phyloP scores from a whole-genome alignment of 1,140 invertebrate genomes.

The Rhyacophila brunnea region DNA sequence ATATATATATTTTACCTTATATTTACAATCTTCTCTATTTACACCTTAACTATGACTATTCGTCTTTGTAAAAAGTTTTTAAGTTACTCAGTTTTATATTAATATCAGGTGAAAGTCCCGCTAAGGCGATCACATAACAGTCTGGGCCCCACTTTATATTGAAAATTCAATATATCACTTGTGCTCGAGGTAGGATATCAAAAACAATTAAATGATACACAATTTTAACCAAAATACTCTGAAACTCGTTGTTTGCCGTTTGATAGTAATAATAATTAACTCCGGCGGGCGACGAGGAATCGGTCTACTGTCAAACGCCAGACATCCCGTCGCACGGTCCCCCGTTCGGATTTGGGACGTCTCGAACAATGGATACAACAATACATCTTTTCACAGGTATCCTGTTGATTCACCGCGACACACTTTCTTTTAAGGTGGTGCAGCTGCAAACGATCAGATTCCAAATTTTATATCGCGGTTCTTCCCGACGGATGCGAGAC shows the following conservation, averaged over 20 bases:
- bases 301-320: conserved; percentile 15
- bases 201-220: background rate
- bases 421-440: too few relatives aligned
- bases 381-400: too few relatives aligned
- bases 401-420: too few relatives aligned
- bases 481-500: too few relatives aligned
- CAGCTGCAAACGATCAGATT: too few relatives aligned
- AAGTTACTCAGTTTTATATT: conserved; percentile 17
- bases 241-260: background rate
- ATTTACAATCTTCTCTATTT: conserved; percentile 31
- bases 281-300: background rate
- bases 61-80: conserved; percentile 32
- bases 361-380: too few relatives aligned
- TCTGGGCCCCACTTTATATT: conserved; percentile 26
- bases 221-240: background rate
- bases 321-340: conserved; percentile 11
- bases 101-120: conserved; percentile 13
- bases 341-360: background rate
- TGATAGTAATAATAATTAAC: background rate
- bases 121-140: conserved; percentile 12
- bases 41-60: conserved; percentile 34
- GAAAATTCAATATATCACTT: conserved; percentile 15
- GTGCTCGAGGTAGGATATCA: conserved; percentile 28
- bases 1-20: conserved; percentile 26
- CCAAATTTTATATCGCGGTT: too few relatives aligned